These are phyloP conservation scores for Trichonephila inaurata DNA, from an alignment of 1,140 invertebrate species.

Conservation along the genomic window DNA sequence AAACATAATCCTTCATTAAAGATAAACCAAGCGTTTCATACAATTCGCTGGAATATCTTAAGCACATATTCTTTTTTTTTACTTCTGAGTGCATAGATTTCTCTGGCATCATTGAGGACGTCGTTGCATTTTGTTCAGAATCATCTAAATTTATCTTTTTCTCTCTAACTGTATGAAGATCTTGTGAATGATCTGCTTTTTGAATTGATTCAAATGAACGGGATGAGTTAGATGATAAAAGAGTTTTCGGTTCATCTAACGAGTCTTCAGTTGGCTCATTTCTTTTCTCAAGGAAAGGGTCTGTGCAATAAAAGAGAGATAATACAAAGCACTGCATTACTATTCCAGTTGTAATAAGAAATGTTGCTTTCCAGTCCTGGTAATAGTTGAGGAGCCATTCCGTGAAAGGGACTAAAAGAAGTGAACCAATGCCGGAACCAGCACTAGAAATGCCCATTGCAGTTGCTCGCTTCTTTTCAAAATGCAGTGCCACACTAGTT, in stretches of 20 bases:
- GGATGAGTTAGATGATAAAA: no score
- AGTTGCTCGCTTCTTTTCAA: constrained; percentile 83
- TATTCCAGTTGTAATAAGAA: constrained; percentile 90
- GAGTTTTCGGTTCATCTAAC: no score
- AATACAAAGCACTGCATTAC: constrained; percentile 92
- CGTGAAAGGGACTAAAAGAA: constrained; percentile 89
- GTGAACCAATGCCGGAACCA: constrained; percentile 93
- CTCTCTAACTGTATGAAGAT: no score
- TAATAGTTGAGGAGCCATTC: constrained; percentile 83
- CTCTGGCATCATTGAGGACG: no score
- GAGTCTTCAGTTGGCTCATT: background rate
- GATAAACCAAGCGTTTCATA: constrained; percentile 89
- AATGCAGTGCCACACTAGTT: constrained; percentile 96
- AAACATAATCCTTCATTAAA: constrained; percentile 91
- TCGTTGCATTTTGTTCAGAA: no score
- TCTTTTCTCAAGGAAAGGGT: constrained; percentile 54
- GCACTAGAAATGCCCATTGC: constrained; percentile 95
- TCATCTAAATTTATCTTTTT: no score
- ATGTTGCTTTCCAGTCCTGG: constrained; percentile 82
- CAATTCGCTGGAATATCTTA: background rate
- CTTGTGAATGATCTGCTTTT: no score
- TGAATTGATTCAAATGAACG: no score
- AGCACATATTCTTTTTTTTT: no score
- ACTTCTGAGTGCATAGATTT: no score
- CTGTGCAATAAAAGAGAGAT: constrained; percentile 89